phyloP scores from a whole-genome alignment of 1,140 invertebrate species.

The Polyergus mexicanus region DNA sequence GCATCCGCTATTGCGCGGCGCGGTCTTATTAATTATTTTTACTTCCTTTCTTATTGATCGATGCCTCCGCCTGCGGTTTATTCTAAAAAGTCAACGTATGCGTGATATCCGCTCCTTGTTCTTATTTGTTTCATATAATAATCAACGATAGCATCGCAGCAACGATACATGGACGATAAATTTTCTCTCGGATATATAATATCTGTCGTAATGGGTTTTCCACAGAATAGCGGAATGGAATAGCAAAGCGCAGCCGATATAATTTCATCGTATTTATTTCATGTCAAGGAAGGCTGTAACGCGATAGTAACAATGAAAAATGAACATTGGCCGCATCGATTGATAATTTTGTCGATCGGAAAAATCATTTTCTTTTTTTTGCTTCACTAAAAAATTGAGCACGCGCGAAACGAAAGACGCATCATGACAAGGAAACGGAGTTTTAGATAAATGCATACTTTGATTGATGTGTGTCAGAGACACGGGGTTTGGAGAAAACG shows the following conservation, averaged over 20 bases:
- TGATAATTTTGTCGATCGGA: not conserved
- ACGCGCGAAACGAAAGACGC: not conserved
- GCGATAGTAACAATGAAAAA: not conserved
- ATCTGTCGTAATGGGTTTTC: constrained; percentile 38
- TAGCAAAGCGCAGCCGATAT: not conserved
- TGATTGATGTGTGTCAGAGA: no score
- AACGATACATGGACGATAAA: constrained; percentile 29
- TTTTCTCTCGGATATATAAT: constrained; percentile 24
- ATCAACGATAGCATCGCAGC: not conserved
- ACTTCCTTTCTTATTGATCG: constrained; percentile 50
- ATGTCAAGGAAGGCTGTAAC: not conserved
- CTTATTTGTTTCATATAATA: constrained; percentile 52
- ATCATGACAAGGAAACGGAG: not conserved
- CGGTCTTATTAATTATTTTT: constrained; percentile 57
- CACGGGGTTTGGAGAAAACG: no score
- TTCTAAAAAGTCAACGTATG: constrained; percentile 21
- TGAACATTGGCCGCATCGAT: no score
- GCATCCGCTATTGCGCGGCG: constrained; percentile 21
- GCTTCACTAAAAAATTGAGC: constrained; percentile 9
- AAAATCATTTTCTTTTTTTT: constrained; percentile 10
- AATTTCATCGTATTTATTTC: not conserved
- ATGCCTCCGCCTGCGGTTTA: constrained; percentile 23
- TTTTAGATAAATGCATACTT: no score
- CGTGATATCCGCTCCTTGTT: constrained; percentile 41
- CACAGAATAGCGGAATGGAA: constrained; percentile 32